Conservation (phyloP, 2,888 invertebrate species). For the Standfussiana lucernea region DNA sequence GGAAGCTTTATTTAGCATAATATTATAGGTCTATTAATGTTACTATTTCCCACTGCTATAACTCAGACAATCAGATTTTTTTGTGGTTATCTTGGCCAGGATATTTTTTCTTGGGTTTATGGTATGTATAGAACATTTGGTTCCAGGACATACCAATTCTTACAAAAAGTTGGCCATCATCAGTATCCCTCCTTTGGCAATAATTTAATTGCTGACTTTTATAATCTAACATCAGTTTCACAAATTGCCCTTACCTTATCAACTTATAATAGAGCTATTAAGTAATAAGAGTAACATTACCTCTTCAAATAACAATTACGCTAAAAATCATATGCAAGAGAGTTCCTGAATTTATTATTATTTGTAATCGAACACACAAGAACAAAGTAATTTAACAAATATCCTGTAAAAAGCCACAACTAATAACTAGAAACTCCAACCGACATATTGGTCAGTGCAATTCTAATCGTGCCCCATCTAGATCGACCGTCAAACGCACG, state of each 20-base stretch:
- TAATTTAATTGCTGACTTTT: not conserved
- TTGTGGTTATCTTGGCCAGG: not conserved
- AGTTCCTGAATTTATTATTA: not conserved
- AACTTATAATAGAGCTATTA: not conserved
- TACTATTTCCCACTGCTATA: not conserved
- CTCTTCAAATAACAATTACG: not conserved
- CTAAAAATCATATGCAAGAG: not conserved
- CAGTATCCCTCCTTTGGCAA: not conserved
- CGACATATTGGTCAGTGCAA: not conserved
- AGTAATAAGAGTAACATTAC: not conserved
- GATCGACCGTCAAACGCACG: conserved; percentile 45
- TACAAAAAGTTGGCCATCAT: not conserved
- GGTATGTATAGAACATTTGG: not conserved
- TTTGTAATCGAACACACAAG: not conserved
- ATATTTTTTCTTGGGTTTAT: not conserved
- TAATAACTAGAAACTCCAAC: conserved; percentile 6
- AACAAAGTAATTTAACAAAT: not conserved
- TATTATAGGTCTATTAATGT: not conserved
- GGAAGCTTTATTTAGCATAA: not conserved
- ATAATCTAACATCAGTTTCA: not conserved
- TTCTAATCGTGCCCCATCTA: conserved; percentile 49
- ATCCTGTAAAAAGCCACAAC: not conserved
- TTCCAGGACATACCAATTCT: not conserved
- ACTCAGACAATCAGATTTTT: not conserved
- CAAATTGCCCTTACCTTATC: not conserved